phyloP scores from a whole-genome alignment of 2,113 vertebrate species.

The Numenius arquata region DNA sequence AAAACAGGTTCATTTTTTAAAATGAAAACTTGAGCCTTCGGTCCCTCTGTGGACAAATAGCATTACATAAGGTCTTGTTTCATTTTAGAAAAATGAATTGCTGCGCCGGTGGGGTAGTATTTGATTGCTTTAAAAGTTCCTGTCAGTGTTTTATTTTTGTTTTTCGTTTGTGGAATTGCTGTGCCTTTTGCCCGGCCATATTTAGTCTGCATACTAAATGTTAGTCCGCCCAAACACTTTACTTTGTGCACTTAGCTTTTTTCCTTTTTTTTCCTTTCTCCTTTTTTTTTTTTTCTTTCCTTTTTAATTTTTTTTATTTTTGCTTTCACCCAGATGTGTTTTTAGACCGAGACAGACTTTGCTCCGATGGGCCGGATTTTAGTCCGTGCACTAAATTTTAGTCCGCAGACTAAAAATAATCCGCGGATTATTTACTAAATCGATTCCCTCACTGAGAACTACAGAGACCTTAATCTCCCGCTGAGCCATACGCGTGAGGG shows the following conservation, averaged over 20 bases:
- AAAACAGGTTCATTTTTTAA: constrained; percentile 71
- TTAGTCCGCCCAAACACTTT: constrained; percentile 75
- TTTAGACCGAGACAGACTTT: constrained; percentile 69
- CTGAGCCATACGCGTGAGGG: not conserved
- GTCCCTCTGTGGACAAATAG: constrained; percentile 53
- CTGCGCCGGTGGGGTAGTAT: constrained; percentile 76
- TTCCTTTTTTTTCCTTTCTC: not conserved
- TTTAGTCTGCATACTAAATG: constrained; percentile 81
- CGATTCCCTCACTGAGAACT: constrained; percentile 82
- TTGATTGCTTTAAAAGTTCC: constrained; percentile 77
- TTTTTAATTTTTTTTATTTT: not conserved
- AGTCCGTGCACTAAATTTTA: constrained; percentile 81
- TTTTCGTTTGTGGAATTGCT: constrained; percentile 77
- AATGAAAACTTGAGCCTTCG: constrained; percentile 54
- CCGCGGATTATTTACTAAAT: constrained; percentile 82
- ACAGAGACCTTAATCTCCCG: constrained; percentile 54
- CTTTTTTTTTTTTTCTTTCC: not conserved
- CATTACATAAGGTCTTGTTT: constrained; percentile 64
- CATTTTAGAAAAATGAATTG: constrained; percentile 75
- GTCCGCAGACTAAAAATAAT: constrained; percentile 85
- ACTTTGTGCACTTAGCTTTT: constrained; percentile 72
- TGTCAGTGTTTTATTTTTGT: constrained; percentile 78
- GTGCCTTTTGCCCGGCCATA: constrained; percentile 73
- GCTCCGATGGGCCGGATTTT: constrained; percentile 75
- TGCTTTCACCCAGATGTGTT: constrained; percentile 66